These are phyloP conservation scores for Torymus texanus DNA, from an alignment of 2,888 invertebrate genomes.

Conservation along the genomic window DNA sequence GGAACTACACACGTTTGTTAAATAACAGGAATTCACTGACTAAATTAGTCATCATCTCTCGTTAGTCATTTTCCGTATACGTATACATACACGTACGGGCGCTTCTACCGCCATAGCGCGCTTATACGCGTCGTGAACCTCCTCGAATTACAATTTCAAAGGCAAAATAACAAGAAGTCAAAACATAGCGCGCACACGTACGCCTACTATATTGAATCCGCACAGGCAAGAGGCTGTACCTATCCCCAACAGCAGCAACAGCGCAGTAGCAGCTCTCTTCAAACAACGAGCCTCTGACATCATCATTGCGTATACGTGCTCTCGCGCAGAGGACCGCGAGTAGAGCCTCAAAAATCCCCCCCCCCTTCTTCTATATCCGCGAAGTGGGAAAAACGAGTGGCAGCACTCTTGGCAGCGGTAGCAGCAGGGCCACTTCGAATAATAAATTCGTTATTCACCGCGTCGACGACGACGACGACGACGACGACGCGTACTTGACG, in stretches of 20 bases:
- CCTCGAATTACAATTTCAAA: conserved; percentile 31
- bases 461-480: background rate
- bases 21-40: conserved; percentile 5
- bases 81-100: too few species aligned
- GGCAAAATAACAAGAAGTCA: conserved; percentile 6
- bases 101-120: too few species aligned
- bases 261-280: conserved; percentile 2
- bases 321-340: background rate
- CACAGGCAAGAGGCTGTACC: too few species aligned
- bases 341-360: too few species aligned
- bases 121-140: background rate
- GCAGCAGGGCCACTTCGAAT: conserved; percentile 11
- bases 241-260: too few species aligned
- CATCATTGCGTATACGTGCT: conserved; percentile 29
- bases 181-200: background rate
- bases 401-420: background rate
- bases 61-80: too few species aligned
- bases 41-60: conserved; percentile 7
- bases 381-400: too few species aligned
- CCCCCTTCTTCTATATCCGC: background rate
- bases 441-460: conserved; percentile 35
- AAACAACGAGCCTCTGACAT: conserved; percentile 26
- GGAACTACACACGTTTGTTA: background rate
- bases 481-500: conserved; percentile 17
- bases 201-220: too few species aligned